A percentile compares a stretch with the other conserved stretches of the same genome.
Conservation (phyloP, 2,888 invertebrate genomes). For the Eristalis arbustorum region DNA sequence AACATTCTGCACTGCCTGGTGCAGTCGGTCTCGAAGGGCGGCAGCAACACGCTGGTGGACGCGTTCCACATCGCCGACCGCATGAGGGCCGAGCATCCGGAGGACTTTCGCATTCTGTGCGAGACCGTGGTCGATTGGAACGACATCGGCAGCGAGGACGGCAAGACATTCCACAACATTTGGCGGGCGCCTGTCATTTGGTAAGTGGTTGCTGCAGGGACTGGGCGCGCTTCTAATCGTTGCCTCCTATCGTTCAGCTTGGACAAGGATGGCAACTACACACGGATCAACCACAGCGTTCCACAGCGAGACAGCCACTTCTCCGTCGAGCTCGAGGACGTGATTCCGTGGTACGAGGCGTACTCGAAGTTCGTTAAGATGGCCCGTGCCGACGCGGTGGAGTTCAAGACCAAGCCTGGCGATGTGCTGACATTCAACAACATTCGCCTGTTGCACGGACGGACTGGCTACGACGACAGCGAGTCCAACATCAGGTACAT, state of each 20-base stretch:
- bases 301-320: constrained; percentile 88
- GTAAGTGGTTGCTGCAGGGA: constrained; percentile 75
- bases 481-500: constrained; percentile 82
- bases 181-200: constrained; percentile 85
- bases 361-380: constrained; percentile 84
- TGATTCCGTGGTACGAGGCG: constrained; percentile 86
- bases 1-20: constrained; percentile 87
- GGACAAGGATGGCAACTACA: constrained; percentile 81
- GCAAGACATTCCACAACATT: constrained; percentile 84
- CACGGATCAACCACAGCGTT: constrained; percentile 86
- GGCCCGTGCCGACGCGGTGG: constrained; percentile 83
- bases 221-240: too few species aligned
- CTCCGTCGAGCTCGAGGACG: constrained; percentile 82
- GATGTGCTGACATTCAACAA: constrained; percentile 89
- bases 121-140: constrained; percentile 86
- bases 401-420: constrained; percentile 85
- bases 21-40: constrained; percentile 84
- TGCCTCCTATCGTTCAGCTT: constrained; percentile 72
- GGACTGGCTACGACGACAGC: constrained; percentile 84
- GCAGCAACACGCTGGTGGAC: constrained; percentile 86
- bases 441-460: constrained; percentile 86
- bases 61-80: constrained; percentile 84
- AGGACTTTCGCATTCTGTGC: constrained; percentile 83
- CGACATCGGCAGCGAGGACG: constrained; percentile 85
- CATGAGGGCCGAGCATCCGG: constrained; percentile 82